Evolutionary conservation across 2,113 vertebrate species (phyloP).

Genomic region (Phyllopteryx taeniolatus): DNA sequence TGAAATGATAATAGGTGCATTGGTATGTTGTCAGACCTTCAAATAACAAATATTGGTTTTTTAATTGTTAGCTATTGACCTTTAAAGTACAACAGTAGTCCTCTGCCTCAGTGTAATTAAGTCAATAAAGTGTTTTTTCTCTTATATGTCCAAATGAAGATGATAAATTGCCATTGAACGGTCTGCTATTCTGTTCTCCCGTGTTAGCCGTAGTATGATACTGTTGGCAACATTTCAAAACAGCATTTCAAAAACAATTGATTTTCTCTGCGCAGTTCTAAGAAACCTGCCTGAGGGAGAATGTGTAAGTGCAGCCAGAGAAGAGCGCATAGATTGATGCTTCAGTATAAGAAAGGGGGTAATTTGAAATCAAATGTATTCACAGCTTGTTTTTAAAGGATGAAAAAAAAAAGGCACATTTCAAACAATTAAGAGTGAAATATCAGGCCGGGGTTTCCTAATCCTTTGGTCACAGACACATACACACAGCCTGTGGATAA

Average conservation of each 20-base stretch:
- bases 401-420: constrained; percentile 24
- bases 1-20: constrained; percentile 32
- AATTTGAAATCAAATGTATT: constrained; percentile 62
- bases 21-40: constrained; percentile 37
- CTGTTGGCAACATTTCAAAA: constrained; percentile 22
- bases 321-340: constrained; percentile 56
- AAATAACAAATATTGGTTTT: constrained; percentile 22
- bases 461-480: constrained; percentile 23
- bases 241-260: constrained; percentile 57
- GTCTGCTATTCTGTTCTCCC: constrained; percentile 20
- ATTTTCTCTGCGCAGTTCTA: constrained; percentile 49
- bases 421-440: constrained; percentile 35
- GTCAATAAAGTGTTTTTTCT: constrained; percentile 19
- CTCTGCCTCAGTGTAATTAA: constrained; percentile 17
- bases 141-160: constrained; percentile 31
- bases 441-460: constrained; percentile 22
- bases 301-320: constrained; percentile 34
- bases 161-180: constrained; percentile 42
- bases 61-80: constrained; percentile 45
- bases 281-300: constrained; percentile 42
- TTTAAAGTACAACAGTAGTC: constrained; percentile 26
- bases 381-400: constrained; percentile 45
- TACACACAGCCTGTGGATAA: neutral
- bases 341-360: constrained; percentile 50
- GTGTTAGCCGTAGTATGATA: constrained; percentile 29